Base-by-base conservation (phyloP, 2,888 invertebrate genomes). In the Polyommatus icarus region DNA sequence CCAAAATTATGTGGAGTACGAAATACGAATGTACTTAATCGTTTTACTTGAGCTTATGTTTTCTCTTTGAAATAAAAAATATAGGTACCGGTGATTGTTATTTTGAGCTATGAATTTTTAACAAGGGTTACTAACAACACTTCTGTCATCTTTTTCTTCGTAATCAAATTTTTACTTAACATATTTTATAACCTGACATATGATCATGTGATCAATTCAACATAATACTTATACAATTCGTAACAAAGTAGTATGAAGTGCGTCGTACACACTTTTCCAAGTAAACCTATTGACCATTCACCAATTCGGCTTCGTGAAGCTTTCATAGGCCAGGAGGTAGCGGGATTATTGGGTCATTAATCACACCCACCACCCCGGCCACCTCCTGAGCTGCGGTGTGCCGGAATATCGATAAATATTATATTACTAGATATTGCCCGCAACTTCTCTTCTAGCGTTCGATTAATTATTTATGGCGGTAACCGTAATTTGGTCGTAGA, bases 261-360 rank as follows among this genome's bases (percentile, higher is more conserved):
- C 86, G 86, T 88, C 87, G 86, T 87, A 86, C 85, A 84, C 61
- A 76, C 72, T 83, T 86, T 84, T 86, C 92, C 90, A 92, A 92
- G 91, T 92, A 92, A 92, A 92, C 93, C 92, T 93, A 92, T 92
- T 92, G 93, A 92, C 94, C 92, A 91, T 86, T 90, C 92, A 92
- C 92, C 93, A 92, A 93, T 90, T 93, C 93, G 90, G 93, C 93
- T 93, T 93, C 93, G 90, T 93, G 93, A 90, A 92, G 92, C 91
- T 90, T 90, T 88, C 90, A 87, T 85, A 87, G 88, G 88, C 88
- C 86, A 87, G 87, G 87, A 88, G 88, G 87, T 85, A 84, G 87
- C 85, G 84, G 92, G 92, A 92, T 93, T 93, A 93, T 92, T 93
- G 92, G 90, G 88, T 91, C 93, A 93, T 94, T 93, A 93, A 93